phyloP scores from a whole-genome alignment of 2,888 invertebrate species.

The Sussaba pulchella region DNA sequence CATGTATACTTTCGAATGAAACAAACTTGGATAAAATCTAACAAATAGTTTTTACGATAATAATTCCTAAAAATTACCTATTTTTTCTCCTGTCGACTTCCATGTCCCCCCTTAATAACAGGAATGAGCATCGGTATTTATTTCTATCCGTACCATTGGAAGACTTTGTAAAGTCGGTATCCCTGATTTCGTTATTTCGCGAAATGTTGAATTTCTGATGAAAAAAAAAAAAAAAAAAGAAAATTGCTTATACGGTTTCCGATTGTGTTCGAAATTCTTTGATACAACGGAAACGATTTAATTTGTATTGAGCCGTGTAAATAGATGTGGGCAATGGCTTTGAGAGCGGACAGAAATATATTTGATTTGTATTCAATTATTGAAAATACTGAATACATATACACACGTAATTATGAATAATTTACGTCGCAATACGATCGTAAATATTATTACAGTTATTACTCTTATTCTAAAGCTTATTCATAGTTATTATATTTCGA shows the following conservation, averaged over 20 bases:
- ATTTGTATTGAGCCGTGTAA: conserved; percentile 80
- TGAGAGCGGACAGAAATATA: background rate
- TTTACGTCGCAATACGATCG: conserved; percentile 8
- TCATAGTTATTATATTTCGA: conserved; percentile 62
- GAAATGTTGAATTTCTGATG: conserved; percentile 18
- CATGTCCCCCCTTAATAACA: background rate
- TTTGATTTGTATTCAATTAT: conserved; percentile 68
- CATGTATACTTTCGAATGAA: too few species aligned
- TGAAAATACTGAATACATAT: conserved; percentile 35
- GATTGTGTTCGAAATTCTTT: background rate
- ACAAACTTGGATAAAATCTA: too few species aligned
- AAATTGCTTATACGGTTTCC: conserved; percentile 1
- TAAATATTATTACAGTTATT: conserved; percentile 37
- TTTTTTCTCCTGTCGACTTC: too few species aligned
- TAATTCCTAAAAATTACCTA: too few species aligned
- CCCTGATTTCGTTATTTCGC: background rate
- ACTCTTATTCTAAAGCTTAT: conserved; percentile 37
- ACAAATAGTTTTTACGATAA: too few species aligned
- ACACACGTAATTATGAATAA: conserved; percentile 43
- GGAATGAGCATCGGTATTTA: background rate
- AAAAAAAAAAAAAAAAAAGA: too few species aligned
- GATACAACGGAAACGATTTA: conserved; percentile 45
- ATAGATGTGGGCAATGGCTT: conserved; percentile 69
- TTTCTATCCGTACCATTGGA: background rate
- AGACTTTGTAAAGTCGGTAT: background rate